Conservation (phyloP, 2,888 invertebrate species). For the Nebria salina region DNA sequence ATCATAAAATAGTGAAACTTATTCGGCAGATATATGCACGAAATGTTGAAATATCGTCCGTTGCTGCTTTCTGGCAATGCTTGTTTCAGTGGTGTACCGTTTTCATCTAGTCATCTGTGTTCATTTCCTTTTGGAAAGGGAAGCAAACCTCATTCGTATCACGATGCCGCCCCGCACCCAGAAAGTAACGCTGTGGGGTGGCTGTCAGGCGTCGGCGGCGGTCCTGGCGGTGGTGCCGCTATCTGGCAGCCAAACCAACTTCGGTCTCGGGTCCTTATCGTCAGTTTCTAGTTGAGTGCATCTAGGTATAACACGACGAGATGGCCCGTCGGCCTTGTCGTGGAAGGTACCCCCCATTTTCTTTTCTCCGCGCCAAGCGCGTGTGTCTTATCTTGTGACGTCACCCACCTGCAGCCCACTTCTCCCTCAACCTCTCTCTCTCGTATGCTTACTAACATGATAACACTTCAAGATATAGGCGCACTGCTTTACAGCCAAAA, state of each 20-base stretch:
- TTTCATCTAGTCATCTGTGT: conserved; percentile 21
- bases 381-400: conserved; percentile 28
- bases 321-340: conserved; percentile 27
- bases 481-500: background rate
- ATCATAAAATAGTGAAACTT: background rate
- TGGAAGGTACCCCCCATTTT: conserved; percentile 42
- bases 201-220: conserved; percentile 12
- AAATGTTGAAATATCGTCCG: background rate
- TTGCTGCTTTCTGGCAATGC: background rate
- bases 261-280: conserved; percentile 62
- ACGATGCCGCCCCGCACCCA: background rate
- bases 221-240: conserved; percentile 5
- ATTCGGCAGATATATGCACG: background rate
- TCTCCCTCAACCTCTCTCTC: conserved; percentile 25
- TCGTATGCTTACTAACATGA: conserved; percentile 47
- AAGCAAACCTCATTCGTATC: background rate
- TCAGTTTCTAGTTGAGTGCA: conserved; percentile 63
- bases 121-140: background rate
- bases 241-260: conserved; percentile 41
- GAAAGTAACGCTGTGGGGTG: background rate
- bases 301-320: conserved; percentile 49
- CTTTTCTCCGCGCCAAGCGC: conserved; percentile 14
- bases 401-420: conserved; percentile 3
- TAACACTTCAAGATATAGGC: conserved; percentile 47
- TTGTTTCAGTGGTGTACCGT: conserved; percentile 4